Percentiles rank a stretch among this genome's conserved stretches.
Conservation (phyloP, 1,140 invertebrate species). For the Trypoxylus dichotomus region DNA sequence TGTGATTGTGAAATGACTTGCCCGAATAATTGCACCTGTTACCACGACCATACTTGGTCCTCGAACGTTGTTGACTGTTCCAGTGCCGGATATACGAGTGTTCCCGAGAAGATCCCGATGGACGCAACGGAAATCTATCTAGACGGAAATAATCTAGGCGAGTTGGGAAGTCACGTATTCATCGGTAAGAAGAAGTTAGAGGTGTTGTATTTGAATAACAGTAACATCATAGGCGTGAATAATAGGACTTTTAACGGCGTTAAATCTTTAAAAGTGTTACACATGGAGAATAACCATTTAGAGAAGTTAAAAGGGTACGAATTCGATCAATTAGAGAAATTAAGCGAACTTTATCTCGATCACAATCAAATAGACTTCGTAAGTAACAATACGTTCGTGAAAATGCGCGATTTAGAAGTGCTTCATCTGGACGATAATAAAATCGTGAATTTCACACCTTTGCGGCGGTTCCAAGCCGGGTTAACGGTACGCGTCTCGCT, state of each 20-base stretch:
- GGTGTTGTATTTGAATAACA: conserved; percentile 81
- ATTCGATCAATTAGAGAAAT: conserved; percentile 70
- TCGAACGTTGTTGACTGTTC: conserved; percentile 90
- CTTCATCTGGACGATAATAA: conserved; percentile 79
- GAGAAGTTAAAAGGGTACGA: conserved; percentile 74
- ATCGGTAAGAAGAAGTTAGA: conserved; percentile 85
- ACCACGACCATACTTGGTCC: conserved; percentile 88
- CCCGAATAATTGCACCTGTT: conserved; percentile 82
- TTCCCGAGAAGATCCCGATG: conserved; percentile 83
- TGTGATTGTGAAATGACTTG: conserved; percentile 92
- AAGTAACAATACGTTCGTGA: conserved; percentile 74
- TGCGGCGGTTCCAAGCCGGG: conserved; percentile 63
- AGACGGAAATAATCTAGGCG: conserved; percentile 80
- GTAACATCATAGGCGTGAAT: conserved; percentile 74
- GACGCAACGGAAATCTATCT: conserved; percentile 88
- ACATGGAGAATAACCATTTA: conserved; percentile 81
- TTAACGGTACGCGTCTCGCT: conserved; percentile 64
- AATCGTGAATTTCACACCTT: conserved; percentile 75
- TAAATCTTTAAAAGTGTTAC: conserved; percentile 72
- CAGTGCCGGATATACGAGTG: conserved; percentile 67
- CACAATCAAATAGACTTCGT: conserved; percentile 75
- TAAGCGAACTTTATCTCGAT: conserved; percentile 82
- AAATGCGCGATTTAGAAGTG: conserved; percentile 73
- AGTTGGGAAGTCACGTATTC: conserved; percentile 81
- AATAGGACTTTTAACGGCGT: conserved; percentile 85